Conservation (phyloP, 1,140 invertebrate genomes). For the Diploscapter pachys region DNA sequence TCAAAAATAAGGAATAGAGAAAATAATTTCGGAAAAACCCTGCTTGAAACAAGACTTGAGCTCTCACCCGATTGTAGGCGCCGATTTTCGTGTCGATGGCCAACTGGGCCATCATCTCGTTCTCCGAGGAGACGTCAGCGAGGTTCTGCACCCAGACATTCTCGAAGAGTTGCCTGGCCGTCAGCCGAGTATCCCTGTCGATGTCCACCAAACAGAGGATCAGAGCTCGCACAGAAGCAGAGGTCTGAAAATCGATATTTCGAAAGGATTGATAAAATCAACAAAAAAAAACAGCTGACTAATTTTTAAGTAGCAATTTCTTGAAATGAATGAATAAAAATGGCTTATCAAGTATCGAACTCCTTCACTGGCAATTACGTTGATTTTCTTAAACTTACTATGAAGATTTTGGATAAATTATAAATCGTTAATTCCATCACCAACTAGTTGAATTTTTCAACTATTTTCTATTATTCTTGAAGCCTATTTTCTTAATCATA, state of each 20-base stretch:
- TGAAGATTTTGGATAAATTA: too few relatives aligned
- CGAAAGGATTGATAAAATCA: too few relatives aligned
- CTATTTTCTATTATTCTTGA: too few relatives aligned
- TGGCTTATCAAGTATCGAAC: too few relatives aligned
- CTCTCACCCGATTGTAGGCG: constrained; percentile 22
- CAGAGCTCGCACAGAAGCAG: constrained; percentile 23
- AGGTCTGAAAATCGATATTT: constrained; percentile 23
- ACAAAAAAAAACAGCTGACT: too few relatives aligned
- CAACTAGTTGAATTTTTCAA: too few relatives aligned
- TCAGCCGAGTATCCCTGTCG: constrained; percentile 27
- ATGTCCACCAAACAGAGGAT: constrained; percentile 32
- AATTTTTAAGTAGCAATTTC: too few relatives aligned
- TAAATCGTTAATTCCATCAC: too few relatives aligned
- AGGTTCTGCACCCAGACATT: constrained; percentile 20
- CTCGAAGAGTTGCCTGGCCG: constrained; percentile 23
- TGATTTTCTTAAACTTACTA: too few relatives aligned
- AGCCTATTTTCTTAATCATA: too few relatives aligned
- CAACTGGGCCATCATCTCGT: constrained; percentile 36
- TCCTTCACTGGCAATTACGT: too few relatives aligned
- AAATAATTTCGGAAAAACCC: not conserved
- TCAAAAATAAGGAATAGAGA: not conserved
- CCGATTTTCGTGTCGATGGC: constrained; percentile 20
- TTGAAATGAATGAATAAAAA: too few relatives aligned
- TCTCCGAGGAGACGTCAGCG: constrained; percentile 25
- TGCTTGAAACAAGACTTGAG: not conserved